These are phyloP conservation scores for Falco peregrinus DNA, from an alignment of 2,797 vertebrate species.

Conservation along the genomic window DNA sequence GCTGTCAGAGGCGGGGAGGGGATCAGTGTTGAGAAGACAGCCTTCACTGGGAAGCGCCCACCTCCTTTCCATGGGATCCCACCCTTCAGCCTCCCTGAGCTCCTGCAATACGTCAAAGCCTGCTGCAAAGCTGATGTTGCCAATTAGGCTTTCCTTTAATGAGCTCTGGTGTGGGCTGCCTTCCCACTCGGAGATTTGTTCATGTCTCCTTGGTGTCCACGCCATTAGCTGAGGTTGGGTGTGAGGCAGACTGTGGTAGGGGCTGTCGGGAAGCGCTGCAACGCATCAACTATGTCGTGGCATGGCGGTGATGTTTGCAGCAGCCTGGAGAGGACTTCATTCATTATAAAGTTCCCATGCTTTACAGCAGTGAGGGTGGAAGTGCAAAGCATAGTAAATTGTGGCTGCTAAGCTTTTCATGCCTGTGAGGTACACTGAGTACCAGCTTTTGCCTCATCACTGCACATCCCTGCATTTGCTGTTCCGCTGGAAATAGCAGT, in stretches of 20 bases:
- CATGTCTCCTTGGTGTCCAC: accelerated
- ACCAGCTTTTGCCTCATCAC: background rate
- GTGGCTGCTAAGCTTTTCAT: background rate
- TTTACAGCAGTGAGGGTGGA: background rate
- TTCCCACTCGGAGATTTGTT: background rate
- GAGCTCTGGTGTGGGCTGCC: background rate
- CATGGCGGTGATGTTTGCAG: accelerated
- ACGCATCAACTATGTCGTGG: accelerated
- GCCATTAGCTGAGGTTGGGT: background rate
- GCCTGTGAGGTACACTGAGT: accelerated
- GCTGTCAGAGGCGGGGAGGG: background rate
- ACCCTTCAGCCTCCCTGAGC: background rate
- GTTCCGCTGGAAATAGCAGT: background rate
- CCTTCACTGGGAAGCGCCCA: background rate
- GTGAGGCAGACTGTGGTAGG: background rate
- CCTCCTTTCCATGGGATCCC: background rate
- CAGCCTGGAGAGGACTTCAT: background rate
- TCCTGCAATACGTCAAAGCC: background rate
- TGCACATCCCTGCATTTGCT: accelerated
- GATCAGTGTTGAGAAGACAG: background rate
- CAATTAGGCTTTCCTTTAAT: background rate
- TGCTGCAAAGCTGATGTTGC: background rate
- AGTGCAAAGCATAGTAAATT: background rate
- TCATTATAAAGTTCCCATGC: background rate
- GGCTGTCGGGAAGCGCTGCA: background rate